phyloP scores from a whole-genome alignment of 2,113 vertebrate species.

The Alethe diademata region DNA sequence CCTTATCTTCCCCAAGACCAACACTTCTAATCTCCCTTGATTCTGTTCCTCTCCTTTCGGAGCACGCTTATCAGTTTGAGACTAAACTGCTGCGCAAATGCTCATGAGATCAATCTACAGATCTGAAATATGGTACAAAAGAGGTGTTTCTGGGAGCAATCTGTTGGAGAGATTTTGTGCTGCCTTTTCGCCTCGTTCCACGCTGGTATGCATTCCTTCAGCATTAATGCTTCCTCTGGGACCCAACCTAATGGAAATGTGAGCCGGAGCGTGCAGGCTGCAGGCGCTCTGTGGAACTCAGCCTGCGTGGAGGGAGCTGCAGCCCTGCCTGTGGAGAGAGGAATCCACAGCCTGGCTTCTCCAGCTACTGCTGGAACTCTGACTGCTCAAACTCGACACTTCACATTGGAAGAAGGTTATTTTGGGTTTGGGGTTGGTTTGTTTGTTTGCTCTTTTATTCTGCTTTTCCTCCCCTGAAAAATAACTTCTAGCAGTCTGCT shows the following conservation, averaged over 20 bases:
- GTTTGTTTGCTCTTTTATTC: neutral
- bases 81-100: constrained; percentile 9
- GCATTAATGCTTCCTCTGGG: constrained; percentile 73
- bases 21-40: neutral
- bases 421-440: neutral
- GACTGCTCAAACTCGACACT: neutral
- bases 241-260: constrained; percentile 66
- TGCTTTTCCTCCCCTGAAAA: neutral
- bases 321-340: neutral
- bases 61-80: constrained; percentile 8
- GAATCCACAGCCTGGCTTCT: neutral
- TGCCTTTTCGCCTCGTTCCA: constrained; percentile 38
- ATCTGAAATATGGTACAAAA: constrained; percentile 8
- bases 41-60: neutral
- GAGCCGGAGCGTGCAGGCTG: constrained; percentile 45
- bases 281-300: neutral
- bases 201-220: constrained; percentile 70
- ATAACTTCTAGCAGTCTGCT: neutral
- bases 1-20: constrained; percentile 27
- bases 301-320: neutral
- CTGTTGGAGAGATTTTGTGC: constrained; percentile 34
- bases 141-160: constrained; percentile 47
- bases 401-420: neutral
- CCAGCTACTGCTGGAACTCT: neutral
- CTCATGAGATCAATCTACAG: constrained; percentile 26